A percentile compares a stretch with the other conserved stretches of the same genome.
Evolutionary conservation across 1,140 invertebrate genomes (phyloP).

Genomic region (Macrotrachela quadricornifera): DNA sequence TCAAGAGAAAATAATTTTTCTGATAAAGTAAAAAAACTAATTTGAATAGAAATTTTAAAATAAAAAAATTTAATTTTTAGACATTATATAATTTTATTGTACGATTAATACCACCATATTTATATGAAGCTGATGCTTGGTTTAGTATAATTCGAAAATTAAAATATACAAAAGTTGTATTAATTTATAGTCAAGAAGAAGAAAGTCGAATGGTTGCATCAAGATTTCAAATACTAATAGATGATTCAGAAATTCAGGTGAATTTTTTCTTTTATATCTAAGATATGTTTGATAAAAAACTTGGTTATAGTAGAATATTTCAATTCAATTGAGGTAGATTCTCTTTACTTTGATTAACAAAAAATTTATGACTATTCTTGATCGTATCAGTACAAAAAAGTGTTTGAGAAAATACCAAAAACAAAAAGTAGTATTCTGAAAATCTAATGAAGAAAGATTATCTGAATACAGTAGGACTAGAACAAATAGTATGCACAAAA

Average conservation of each 20-base stretch:
- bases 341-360: too few species aligned
- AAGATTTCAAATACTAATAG: slow-evolving; percentile 46
- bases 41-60: too few species aligned
- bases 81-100: slow-evolving; percentile 92
- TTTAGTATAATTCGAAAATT: slow-evolving; percentile 75
- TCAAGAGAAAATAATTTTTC: slow-evolving; percentile 89
- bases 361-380: too few species aligned
- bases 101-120: slow-evolving; percentile 83
- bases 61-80: slow-evolving; percentile 23
- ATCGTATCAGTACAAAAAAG: too few species aligned
- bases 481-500: too few species aligned
- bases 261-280: neutral
- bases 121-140: slow-evolving; percentile 90
- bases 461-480: too few species aligned
- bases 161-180: slow-evolving; percentile 79
- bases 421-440: too few species aligned
- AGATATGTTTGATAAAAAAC: too few species aligned
- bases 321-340: too few species aligned
- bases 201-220: slow-evolving; percentile 73
- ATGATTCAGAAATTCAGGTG: slow-evolving; percentile 9
- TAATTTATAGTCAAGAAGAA: slow-evolving; percentile 84
- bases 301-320: too few species aligned
- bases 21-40: slow-evolving; percentile 49
- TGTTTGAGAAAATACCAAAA: too few species aligned
- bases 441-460: too few species aligned